Percentiles rank a stretch among this genome's conserved stretches.
Conservation (phyloP, 2,888 invertebrate species). For the Parnassius glacialis region DNA sequence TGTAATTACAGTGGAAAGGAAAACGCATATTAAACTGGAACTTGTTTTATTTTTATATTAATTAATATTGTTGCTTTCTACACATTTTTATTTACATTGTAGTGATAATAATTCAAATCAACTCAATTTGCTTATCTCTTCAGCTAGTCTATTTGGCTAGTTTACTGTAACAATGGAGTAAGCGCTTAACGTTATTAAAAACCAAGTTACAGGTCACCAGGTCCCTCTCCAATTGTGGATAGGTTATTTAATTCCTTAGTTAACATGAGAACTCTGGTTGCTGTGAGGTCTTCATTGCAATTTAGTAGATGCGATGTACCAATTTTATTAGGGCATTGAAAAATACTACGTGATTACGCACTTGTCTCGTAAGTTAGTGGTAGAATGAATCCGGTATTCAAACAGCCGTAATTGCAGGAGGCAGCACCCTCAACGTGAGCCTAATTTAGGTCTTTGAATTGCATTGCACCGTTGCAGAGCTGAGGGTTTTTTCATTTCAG, state of each 20-base stretch:
- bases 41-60: no score
- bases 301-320: no score
- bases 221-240: no score
- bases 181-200: no score
- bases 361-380: constrained; percentile 1
- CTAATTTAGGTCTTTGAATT: constrained; percentile 7
- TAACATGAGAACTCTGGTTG: no score
- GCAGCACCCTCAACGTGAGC: constrained; percentile 5
- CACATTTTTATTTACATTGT: neutral
- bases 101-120: neutral
- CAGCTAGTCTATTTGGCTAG: no score
- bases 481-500: constrained; percentile 5
- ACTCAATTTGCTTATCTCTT: no score
- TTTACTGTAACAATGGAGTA: no score
- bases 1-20: neutral
- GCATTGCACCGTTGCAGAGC: constrained; percentile 2
- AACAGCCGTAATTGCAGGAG: constrained; percentile 11
- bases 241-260: no score
- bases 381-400: constrained; percentile 2
- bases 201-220: no score
- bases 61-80: constrained; percentile 1
- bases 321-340: neutral
- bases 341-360: neutral
- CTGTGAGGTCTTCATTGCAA: no score
- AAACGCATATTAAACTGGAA: neutral